A percentile compares a stretch with the other conserved stretches of the same genome.
phyloP scores from a whole-genome alignment of 2,113 vertebrate species.

The Anas platyrhynchos region DNA sequence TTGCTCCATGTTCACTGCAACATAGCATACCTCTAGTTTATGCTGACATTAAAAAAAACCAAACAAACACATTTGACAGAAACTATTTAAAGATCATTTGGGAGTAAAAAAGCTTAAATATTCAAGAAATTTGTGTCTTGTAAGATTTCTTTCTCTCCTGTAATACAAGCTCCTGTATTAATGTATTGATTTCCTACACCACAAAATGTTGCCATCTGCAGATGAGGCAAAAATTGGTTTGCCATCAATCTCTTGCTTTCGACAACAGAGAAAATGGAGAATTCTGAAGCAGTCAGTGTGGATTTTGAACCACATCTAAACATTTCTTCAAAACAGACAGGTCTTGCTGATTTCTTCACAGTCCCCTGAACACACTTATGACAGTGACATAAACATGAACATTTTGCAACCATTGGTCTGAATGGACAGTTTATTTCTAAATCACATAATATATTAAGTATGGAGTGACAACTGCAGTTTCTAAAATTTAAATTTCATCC shows the following conservation, averaged over 20 bases:
- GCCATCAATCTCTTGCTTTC: not conserved
- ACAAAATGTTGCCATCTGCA: not conserved
- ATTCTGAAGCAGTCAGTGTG: not conserved
- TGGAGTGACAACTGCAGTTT: not conserved
- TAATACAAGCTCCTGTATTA: not conserved
- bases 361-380: not conserved
- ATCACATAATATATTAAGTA: not conserved
- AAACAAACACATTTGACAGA: not conserved
- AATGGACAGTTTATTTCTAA: not conserved
- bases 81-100: not conserved
- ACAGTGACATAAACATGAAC: not conserved
- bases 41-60: not conserved
- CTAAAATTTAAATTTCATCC: not conserved
- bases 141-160: not conserved
- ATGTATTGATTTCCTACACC: not conserved
- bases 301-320: not conserved
- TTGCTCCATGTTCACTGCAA: not conserved
- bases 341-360: not conserved
- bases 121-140: not conserved
- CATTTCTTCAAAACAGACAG: not conserved
- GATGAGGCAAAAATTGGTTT: not conserved
- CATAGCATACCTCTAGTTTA: not conserved
- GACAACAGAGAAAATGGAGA: not conserved
- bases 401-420: not conserved
- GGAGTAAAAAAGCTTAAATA: not conserved